These are phyloP conservation scores for Callionymus lyra DNA, from an alignment of 2,113 vertebrate genomes.

Conservation along the genomic window DNA sequence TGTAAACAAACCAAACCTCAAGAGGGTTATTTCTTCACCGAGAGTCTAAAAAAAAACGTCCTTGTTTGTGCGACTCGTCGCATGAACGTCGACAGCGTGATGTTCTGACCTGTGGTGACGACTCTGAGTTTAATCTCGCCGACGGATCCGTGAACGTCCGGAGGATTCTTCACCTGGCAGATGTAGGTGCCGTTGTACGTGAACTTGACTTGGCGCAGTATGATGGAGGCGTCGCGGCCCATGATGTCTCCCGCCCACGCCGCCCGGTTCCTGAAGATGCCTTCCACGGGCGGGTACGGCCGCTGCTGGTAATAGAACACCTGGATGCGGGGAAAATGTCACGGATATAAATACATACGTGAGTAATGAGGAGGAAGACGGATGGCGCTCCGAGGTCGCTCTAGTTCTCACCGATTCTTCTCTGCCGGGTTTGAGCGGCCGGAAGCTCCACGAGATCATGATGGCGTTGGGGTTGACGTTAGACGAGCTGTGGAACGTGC, in stretches of 20 bases:
- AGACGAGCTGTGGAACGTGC: constrained; percentile 75
- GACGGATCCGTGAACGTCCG: constrained; percentile 73
- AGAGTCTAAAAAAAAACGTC: no score
- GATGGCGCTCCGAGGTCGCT: constrained; percentile 10
- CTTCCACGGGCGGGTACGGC: constrained; percentile 56
- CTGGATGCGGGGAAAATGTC: constrained; percentile 37
- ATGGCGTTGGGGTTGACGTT: constrained; percentile 55
- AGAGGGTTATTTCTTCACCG: no score
- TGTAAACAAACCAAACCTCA: no score
- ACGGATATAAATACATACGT: background rate
- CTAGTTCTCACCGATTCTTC: constrained; percentile 74
- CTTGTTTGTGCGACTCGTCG: no score
- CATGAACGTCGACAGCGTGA: background rate
- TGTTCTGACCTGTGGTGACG: constrained; percentile 61
- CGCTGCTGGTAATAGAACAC: constrained; percentile 75
- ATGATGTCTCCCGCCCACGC: constrained; percentile 78
- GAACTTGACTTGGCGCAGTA: constrained; percentile 74
- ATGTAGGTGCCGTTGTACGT: constrained; percentile 83
- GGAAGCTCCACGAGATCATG: constrained; percentile 81
- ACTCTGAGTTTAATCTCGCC: constrained; percentile 78
- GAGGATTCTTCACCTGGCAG: constrained; percentile 87
- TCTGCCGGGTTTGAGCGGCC: constrained; percentile 60
- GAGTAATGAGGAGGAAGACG: constrained; percentile 1
- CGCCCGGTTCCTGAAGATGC: constrained; percentile 72
- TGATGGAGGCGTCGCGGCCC: constrained; percentile 74